Evolutionary conservation across 2,888 invertebrate species (phyloP).

Genomic region (Drosophila melanosoma): DNA sequence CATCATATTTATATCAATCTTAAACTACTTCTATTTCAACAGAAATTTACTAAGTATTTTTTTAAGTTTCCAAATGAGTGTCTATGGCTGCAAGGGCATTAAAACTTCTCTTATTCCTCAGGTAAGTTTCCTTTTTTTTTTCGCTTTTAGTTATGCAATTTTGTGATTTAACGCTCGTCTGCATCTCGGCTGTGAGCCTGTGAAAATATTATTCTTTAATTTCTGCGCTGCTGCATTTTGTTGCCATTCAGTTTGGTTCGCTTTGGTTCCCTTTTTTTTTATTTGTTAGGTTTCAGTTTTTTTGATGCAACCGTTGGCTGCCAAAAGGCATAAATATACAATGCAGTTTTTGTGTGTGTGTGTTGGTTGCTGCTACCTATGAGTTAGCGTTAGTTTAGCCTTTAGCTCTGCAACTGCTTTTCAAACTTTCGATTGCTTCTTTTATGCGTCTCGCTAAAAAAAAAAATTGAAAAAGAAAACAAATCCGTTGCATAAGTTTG

Average conservation of each 20-base stretch:
- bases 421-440: conserved; percentile 67
- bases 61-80: neutral
- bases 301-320: conserved; percentile 39
- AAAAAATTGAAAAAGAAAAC: conserved; percentile 4
- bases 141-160: conserved; percentile 23
- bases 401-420: conserved; percentile 40
- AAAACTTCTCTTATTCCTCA: conserved; percentile 6
- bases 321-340: conserved; percentile 73
- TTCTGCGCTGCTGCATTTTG: conserved; percentile 69
- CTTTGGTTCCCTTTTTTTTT: neutral
- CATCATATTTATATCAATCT: neutral
- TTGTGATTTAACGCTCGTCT: conserved; percentile 64
- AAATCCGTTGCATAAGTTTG: conserved; percentile 68
- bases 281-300: conserved; percentile 1
- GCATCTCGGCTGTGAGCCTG: conserved; percentile 69
- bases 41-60: neutral
- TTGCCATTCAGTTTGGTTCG: conserved; percentile 31
- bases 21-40: neutral
- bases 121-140: conserved; percentile 1
- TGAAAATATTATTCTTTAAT: conserved; percentile 79
- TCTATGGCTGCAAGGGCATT: conserved; percentile 16
- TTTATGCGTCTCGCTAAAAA: conserved; percentile 39
- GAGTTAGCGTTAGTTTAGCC: conserved; percentile 36
- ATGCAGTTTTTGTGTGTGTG: conserved; percentile 45
- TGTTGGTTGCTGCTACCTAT: conserved; percentile 31